phyloP scores from a whole-genome alignment of 2,888 invertebrate species.

The Eristalis tenax region DNA sequence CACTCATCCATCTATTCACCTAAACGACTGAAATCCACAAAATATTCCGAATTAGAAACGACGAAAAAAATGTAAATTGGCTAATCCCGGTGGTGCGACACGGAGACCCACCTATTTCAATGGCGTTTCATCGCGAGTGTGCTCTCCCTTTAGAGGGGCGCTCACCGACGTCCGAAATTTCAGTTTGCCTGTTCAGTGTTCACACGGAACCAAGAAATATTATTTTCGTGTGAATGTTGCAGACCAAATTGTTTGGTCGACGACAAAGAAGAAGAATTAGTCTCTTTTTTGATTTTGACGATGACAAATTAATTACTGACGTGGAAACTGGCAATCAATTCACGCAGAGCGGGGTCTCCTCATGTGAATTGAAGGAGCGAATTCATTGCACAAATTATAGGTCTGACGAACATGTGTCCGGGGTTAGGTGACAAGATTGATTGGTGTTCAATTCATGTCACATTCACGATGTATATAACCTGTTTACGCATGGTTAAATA shows the following conservation, averaged over 20 bases:
- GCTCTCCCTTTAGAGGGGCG: not conserved
- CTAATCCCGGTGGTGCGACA: conserved; percentile 44
- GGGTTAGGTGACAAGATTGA: conserved; percentile 9
- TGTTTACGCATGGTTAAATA: not conserved
- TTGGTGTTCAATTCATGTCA: not conserved
- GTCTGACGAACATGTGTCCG: conserved; percentile 15
- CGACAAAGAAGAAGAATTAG: conserved; percentile 6
- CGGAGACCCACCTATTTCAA: conserved; percentile 17
- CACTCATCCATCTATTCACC: conserved; percentile 20
- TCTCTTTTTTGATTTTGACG: conserved; percentile 47
- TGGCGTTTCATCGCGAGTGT: not conserved
- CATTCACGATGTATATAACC: not conserved
- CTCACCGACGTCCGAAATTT: not conserved
- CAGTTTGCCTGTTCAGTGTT: conserved; percentile 41
- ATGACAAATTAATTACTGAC: conserved; percentile 64
- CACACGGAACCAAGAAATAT: conserved; percentile 61
- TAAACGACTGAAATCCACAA: conserved; percentile 2
- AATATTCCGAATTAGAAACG: not conserved
- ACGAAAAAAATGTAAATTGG: conserved; percentile 20
- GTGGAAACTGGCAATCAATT: conserved; percentile 53
- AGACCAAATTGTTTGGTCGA: not conserved
- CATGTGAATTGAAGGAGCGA: conserved; percentile 4
- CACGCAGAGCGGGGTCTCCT: not conserved
- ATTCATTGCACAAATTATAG: conserved; percentile 13
- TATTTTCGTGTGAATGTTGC: conserved; percentile 25